Evolutionary conservation across 2,113 vertebrate genomes (phyloP).

Genomic region (Periophthalmodon schlosseri): DNA sequence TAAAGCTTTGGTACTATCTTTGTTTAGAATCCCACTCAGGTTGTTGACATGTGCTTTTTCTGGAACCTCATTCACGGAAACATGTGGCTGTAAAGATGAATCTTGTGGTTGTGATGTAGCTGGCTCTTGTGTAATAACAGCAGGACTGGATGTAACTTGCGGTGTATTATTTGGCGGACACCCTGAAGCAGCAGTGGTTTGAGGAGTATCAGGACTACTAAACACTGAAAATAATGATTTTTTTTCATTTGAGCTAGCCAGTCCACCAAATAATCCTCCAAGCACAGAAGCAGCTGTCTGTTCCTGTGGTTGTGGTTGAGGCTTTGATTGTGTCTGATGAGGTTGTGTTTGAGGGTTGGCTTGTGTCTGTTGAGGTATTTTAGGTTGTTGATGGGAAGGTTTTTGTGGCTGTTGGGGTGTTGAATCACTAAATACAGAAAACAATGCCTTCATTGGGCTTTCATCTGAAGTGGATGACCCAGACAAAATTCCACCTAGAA

Average conservation of each 20-base stretch:
- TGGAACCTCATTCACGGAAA: slow-evolving; percentile 24
- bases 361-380: slow-evolving; percentile 33
- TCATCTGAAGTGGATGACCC: slow-evolving; percentile 61
- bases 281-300: slow-evolving; percentile 55
- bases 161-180: slow-evolving; percentile 20
- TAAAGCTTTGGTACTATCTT: slow-evolving; percentile 5
- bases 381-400: slow-evolving; percentile 33
- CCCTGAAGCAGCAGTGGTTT: slow-evolving; percentile 44
- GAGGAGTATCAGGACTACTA: slow-evolving; percentile 43
- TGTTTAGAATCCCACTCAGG: slow-evolving; percentile 60
- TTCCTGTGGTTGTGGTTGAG: slow-evolving; percentile 46
- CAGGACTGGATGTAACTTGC: slow-evolving; percentile 8
- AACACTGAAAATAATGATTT: slow-evolving; percentile 73
- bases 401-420: slow-evolving; percentile 47
- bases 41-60: slow-evolving; percentile 47
- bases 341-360: slow-evolving; percentile 43
- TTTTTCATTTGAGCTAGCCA: slow-evolving; percentile 62
- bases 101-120: slow-evolving; percentile 24
- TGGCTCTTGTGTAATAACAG: slow-evolving; percentile 16
- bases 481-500: slow-evolving; percentile 64
- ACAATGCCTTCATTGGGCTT: slow-evolving; percentile 73
- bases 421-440: slow-evolving; percentile 82
- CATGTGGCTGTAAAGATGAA: slow-evolving; percentile 31
- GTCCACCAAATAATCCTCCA: slow-evolving; percentile 56
- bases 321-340: slow-evolving; percentile 47